Evolutionary conservation across 2,113 vertebrate genomes (phyloP), one percentile per base, ranked within the genome.

Genomic region (Spheniscus mendiculus): DNA sequence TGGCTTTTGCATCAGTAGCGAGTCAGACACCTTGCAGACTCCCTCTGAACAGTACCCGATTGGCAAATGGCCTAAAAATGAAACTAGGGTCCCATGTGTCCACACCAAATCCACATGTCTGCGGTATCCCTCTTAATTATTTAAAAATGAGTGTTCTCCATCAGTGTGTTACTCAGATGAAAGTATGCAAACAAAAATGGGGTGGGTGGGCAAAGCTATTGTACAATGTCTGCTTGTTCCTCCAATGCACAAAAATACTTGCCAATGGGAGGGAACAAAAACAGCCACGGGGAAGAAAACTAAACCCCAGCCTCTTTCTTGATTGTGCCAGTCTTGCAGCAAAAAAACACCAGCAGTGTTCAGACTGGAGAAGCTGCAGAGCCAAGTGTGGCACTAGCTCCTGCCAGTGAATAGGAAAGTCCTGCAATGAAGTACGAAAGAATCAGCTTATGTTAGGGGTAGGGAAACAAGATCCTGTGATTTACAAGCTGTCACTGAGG

Each of bases 31-130:
- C 13, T 21, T 15, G 44, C 50, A 70, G 69, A 4, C 73, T 86
- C 38, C 34, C 72, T 62, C 53, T 52, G 49, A 79, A 17, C 19
- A 5, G 34, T 4, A 26, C 61, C 62, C 55, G 4, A 1, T 30
- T 32, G 59, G 49, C 83, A 81, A 40, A 19, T 66, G 71, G 63
- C 27, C 50, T 30, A 40, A 58, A 45, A 72, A 34, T 29, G 56
- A 47, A 34, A 1, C 7, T 0, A 0, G 23, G 10, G 13, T 72
- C 49, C n/a, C 25, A 1, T 6, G 20, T 36, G n/a, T 70, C 81
- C 53, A 15, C 14, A 18, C 18, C 19, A n/a, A 44, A 56, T 13
- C 53, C 19, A 2, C 6, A 3, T 21, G 63, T 21, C 69, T 66
- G 59, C 59, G 4, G 15, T 10, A 15, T 21, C 63, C n/a, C 25